A percentile compares a stretch with the other conserved stretches of the same genome.
These are phyloP conservation scores for Agriopis marginaria DNA, from an alignment of 2,888 invertebrate genomes.

Conservation along the genomic window DNA sequence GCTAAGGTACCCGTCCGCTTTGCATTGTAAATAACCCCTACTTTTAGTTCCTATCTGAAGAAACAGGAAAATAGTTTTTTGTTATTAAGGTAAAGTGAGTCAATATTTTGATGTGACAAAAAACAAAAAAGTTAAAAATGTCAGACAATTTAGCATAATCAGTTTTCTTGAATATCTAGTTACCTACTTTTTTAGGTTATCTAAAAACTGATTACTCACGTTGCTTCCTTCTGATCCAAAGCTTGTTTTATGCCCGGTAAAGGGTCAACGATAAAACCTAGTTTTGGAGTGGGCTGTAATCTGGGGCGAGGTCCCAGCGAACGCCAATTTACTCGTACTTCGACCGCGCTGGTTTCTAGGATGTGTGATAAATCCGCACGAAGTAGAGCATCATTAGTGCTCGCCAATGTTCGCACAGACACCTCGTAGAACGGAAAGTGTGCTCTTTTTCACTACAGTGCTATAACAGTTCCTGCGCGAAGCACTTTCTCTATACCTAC, in stretches of 20 bases:
- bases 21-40: constrained; percentile 52
- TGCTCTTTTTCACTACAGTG: constrained; percentile 15
- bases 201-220: no score
- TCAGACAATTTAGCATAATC: background rate
- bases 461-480: constrained; percentile 31
- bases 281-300: constrained; percentile 15
- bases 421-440: constrained; percentile 20
- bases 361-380: constrained; percentile 27
- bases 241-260: background rate
- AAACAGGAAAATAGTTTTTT: constrained; percentile 33
- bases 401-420: constrained; percentile 28
- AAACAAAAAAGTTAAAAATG: background rate
- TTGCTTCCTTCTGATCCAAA: background rate
- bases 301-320: constrained; percentile 5
- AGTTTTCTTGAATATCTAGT: background rate
- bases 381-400: constrained; percentile 29
- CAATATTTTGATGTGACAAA: constrained; percentile 31
- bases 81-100: constrained; percentile 12
- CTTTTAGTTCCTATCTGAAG: constrained; percentile 47
- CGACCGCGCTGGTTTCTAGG: constrained; percentile 11
- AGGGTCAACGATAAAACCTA: constrained; percentile 12
- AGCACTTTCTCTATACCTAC: constrained; percentile 52
- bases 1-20: constrained; percentile 54
- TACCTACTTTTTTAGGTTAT: no score
- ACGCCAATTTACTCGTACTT: constrained; percentile 15